Percentiles rank a stretch among this genome's conserved stretches.
Evolutionary conservation across 2,797 vertebrate genomes (phyloP).

Genomic region (Halcyon chelicuti): DNA sequence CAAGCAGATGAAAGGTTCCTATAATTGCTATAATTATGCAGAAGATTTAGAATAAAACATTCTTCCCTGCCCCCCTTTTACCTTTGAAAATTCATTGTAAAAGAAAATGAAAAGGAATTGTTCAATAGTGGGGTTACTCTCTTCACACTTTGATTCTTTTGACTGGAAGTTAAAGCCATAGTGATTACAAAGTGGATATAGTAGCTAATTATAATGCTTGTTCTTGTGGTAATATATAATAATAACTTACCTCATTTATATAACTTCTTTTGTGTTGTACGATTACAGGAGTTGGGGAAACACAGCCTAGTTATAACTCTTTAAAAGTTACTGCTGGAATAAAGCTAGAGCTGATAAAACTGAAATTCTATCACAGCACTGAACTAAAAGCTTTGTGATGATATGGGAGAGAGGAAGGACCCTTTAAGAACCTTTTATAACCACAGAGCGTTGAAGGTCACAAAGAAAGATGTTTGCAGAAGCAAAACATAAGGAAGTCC

Average conservation of each 20-base stretch:
- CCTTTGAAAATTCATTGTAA: conserved; percentile 58
- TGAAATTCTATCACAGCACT: background rate
- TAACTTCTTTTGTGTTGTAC: conserved; percentile 22
- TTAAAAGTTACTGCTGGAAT: conserved; percentile 31
- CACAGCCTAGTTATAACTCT: conserved; percentile 9
- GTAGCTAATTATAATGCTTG: conserved; percentile 30
- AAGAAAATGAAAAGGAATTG: conserved; percentile 58
- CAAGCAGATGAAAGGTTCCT: conserved; percentile 57
- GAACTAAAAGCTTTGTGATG: conserved; percentile 32
- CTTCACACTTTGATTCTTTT: conserved; percentile 47
- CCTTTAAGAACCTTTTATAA: background rate
- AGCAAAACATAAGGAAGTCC: background rate
- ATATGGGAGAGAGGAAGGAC: background rate
- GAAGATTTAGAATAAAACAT: conserved; percentile 56
- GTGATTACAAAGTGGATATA: conserved; percentile 39
- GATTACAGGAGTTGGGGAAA: conserved; percentile 26
- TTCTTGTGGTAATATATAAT: conserved; percentile 42
- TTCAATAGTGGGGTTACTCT: background rate
- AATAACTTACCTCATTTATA: conserved; percentile 53
- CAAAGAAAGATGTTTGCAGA: background rate
- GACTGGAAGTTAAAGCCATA: conserved; percentile 51
- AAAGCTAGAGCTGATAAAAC: conserved; percentile 40
- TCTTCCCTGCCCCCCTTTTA: background rate
- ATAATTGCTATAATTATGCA: conserved; percentile 68
- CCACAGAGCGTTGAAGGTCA: background rate